Percentiles rank a stretch among this genome's conserved stretches.
These are phyloP conservation scores for Drosophila gunungcola DNA, from an alignment of 1,140 invertebrate species.

Conservation along the genomic window DNA sequence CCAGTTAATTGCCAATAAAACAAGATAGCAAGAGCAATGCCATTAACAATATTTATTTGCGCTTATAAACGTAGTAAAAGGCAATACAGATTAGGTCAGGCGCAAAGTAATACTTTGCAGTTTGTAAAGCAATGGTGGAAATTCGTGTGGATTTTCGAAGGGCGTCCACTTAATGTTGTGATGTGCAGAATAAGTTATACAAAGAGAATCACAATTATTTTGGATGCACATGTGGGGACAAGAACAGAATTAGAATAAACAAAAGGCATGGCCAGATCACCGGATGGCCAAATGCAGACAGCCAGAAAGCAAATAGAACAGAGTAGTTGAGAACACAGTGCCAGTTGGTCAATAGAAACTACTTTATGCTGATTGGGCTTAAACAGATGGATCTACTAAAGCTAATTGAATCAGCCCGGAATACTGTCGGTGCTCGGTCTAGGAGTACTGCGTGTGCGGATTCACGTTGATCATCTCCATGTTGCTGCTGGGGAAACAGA, in stretches of 20 bases:
- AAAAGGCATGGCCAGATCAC: conserved; percentile 27
- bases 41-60: conserved; percentile 31
- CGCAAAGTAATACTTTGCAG: conserved; percentile 13
- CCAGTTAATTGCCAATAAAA: background rate
- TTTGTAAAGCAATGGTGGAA: conserved; percentile 17
- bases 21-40: background rate
- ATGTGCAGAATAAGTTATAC: conserved; percentile 15
- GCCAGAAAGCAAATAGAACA: background rate
- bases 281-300: conserved; percentile 6
- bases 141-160: conserved; percentile 4
- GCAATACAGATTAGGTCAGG: conserved; percentile 6
- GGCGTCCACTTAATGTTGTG: background rate
- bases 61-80: conserved; percentile 17
- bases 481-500: conserved; percentile 86
- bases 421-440: conserved; percentile 55
- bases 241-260: conserved; percentile 2
- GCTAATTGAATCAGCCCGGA: conserved; percentile 38
- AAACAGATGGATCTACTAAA: conserved; percentile 44
- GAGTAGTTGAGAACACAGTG: conserved; percentile 7
- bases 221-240: background rate
- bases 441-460: conserved; percentile 90
- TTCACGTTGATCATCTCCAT: conserved; percentile 93
- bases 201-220: conserved; percentile 19
- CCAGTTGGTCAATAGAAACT: conserved; percentile 21
- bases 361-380: conserved; percentile 41